Percentiles rank a stretch among this genome's conserved stretches.
These are phyloP conservation scores for Balaeniceps rex DNA, from an alignment of 2,113 vertebrate genomes.

Conservation along the genomic window DNA sequence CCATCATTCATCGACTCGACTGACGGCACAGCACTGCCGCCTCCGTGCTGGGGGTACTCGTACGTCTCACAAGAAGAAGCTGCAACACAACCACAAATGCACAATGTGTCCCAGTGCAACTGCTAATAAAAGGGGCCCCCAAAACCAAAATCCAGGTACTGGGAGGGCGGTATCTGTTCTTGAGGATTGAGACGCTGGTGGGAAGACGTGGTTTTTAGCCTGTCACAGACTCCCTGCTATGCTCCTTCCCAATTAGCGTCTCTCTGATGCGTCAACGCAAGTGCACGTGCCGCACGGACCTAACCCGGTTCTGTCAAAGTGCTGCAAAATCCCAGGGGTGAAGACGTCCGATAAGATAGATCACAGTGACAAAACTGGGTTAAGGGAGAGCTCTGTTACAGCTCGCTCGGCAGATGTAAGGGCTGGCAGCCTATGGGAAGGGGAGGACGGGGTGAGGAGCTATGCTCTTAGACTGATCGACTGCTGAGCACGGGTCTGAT, in stretches of 20 bases:
- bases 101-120: neutral
- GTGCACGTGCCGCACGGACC: rapidly evolving
- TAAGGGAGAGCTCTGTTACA: neutral
- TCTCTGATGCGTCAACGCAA: neutral
- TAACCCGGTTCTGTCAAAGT: neutral
- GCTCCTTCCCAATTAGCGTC: neutral
- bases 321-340: neutral
- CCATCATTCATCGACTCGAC: conserved; percentile 88
- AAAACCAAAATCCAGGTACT: neutral
- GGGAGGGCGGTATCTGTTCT: neutral
- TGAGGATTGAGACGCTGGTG: neutral
- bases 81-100: conserved; percentile 57
- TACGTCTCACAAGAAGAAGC: conserved; percentile 95
- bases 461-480: neutral
- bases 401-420: neutral
- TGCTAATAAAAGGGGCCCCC: neutral
- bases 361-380: neutral
- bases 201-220: neutral
- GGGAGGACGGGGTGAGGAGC: neutral
- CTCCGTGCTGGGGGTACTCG: conserved; percentile 81
- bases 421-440: neutral
- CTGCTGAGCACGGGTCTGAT: neutral
- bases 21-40: conserved; percentile 79
- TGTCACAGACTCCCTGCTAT: neutral
- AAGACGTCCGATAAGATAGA: neutral